phyloP scores from a whole-genome alignment of 1,140 invertebrate species.

The Metaphire vulgaris region DNA sequence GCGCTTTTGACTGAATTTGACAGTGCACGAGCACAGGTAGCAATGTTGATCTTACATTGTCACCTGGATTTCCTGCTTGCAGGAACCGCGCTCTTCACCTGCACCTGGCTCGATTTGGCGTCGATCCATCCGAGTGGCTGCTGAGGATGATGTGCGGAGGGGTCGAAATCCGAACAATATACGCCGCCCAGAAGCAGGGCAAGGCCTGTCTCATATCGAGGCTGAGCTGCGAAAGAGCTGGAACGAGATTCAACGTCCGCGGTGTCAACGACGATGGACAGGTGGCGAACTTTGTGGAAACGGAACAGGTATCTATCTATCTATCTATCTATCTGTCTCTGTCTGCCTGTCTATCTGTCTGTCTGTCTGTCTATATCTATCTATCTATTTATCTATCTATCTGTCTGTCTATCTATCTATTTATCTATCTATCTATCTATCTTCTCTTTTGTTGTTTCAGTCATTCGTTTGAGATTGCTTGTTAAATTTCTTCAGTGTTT shows the following conservation, averaged over 20 bases:
- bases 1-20: no score
- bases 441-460: neutral
- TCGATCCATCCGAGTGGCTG: slow-evolving; percentile 80
- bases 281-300: slow-evolving; percentile 99
- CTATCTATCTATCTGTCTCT: no score
- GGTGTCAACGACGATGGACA: slow-evolving; percentile 98
- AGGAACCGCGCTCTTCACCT: slow-evolving; percentile 88
- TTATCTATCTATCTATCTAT: no score
- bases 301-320: slow-evolving; percentile 68
- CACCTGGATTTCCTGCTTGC: slow-evolving; percentile 9
- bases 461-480: neutral
- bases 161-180: slow-evolving; percentile 89
- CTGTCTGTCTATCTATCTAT: no score
- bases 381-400: no score
- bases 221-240: slow-evolving; percentile 81
- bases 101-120: slow-evolving; percentile 79
- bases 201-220: slow-evolving; percentile 86
- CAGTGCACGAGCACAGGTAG: no score
- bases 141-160: slow-evolving; percentile 91
- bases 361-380: no score
- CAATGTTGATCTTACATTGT: neutral
- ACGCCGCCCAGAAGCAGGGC: slow-evolving; percentile 85
- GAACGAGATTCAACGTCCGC: slow-evolving; percentile 80
- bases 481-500: slow-evolving; percentile 15
- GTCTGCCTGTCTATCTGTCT: no score